Base-by-base conservation (phyloP, 2,797 vertebrate genomes). In the Heterohyrax brucei region DNA sequence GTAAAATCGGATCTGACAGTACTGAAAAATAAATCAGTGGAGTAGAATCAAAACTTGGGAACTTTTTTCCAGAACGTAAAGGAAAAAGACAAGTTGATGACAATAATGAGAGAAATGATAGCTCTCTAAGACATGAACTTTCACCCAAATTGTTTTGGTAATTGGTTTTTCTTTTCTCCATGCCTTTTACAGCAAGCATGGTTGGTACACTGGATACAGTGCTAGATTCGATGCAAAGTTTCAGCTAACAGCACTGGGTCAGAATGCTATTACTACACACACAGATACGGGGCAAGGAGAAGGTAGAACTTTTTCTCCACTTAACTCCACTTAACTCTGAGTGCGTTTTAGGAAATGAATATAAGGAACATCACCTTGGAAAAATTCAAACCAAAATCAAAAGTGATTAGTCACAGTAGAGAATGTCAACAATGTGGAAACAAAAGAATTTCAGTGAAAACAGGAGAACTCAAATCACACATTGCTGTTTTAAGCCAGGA, bases 361-460 rank as follows among this genome's bases (percentile, higher is more conserved):
- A 26, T 3, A 86, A 83, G 13, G 18, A 62, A 66, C 0, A n/a
- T 3, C 10, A 62, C 50, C 21, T 61, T 62, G 22, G 39, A 50
- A 66, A 9, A 87, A 85, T 87, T 19, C 0, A 77, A 78, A 68
- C 50, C 2, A 86, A 80, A 39, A 6, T 10, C 7, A 26, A 66
- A 87, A 92, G 9, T 21, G 7, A 4, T 3, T 75, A 33, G 12
- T 44, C 7, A 76, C 61, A 50, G 22, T 10, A 66, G 3, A 12
- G 7, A 78, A 3, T 62, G 78, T 16, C 4, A 61, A 62, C n/a
- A 56, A n/a, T 62, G 9, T 73, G 33, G 24, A 88, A 86, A 85
- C 21, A 59, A 94, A 93, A 7, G 19, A 81, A 85, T 78, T 5
- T 2, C 39, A 84, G 30, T 3, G 56, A 83, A 95, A 87, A 46